Evolutionary conservation across 1,140 invertebrate genomes (phyloP), one percentile per base, ranked within the genome.

Genomic region (Cepaea nemoralis): DNA sequence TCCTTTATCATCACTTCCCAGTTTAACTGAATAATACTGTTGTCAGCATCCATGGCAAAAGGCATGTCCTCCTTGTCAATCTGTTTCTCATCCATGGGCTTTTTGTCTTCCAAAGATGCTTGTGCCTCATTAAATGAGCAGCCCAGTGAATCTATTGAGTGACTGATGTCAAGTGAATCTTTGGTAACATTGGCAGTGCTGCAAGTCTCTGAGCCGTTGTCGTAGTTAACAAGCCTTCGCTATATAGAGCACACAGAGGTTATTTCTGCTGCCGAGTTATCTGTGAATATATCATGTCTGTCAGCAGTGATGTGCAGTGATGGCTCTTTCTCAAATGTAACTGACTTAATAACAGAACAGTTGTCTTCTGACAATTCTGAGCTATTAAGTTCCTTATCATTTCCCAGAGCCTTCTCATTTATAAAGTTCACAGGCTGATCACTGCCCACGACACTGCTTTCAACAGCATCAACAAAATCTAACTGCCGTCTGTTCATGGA

Each of bases 271-370:
- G 48, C 73, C 1, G 31, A 42, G n/a, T 40, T 70, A 14, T 40
- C 35, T 19, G 16, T 40, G 19, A 40, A 22, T 40, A n/a, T 10
- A n/a, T 70, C 22, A n/a, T 24, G 1, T 37, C n/a, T 35, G 31
- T 27, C 31, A 27, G 73, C 42, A 14, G 40, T 35, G 2, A 10
- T n/a, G 5, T 50, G 31, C 42, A 75, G 0, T 35, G 48, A 35
- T 59, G 75, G 75, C 50, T 77, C 48, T 39, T 77, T 77, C 40
- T 75, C 73, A 75, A 75, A 75, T 19, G 73, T 75, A 10, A 63
- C 75, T 37, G 55, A 55, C 59, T 59, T 63, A 22, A 27, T 71
- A 1, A n/a, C 31, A 37, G 67, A 70, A 39, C 2, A 22, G 24
- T 71, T 71, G 6, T n/a, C 0, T 8, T 71, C 69, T 39, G 16